Conservation (phyloP, 2,113 vertebrate genomes). For the Chauna torquata region DNA sequence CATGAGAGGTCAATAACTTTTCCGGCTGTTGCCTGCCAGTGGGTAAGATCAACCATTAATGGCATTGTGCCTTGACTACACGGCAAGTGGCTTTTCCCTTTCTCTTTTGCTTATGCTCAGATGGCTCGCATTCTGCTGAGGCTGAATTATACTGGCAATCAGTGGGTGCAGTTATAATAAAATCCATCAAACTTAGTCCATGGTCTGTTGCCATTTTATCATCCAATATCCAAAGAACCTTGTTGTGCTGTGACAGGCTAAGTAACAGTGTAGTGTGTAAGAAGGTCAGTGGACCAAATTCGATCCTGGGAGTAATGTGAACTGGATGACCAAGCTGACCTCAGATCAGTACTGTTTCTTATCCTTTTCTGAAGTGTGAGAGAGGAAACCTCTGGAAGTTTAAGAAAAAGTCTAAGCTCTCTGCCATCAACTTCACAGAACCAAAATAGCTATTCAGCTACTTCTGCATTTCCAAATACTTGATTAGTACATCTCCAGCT, state of each 20-base stretch:
- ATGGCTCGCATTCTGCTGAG: background rate
- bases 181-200: background rate
- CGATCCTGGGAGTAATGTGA: background rate
- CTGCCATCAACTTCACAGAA: background rate
- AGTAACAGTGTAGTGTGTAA: background rate
- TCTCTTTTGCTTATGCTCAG: background rate
- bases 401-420: background rate
- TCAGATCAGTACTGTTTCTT: background rate
- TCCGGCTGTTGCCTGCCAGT: background rate
- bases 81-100: background rate
- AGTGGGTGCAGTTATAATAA: background rate
- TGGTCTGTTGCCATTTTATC: background rate
- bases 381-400: background rate
- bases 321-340: background rate
- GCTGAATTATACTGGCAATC: background rate
- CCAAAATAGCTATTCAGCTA: background rate
- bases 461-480: background rate
- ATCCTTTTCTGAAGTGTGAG: background rate
- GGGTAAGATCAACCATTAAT: background rate
- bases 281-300: background rate
- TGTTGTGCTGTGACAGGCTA: background rate
- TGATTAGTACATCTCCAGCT: fast-evolving
- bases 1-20: background rate
- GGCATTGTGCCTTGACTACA: background rate
- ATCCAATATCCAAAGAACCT: background rate